A percentile compares a stretch with the other conserved stretches of the same genome.
Evolutionary conservation across 2,797 vertebrate genomes (phyloP).

Genomic region (Furcifer pardalis): DNA sequence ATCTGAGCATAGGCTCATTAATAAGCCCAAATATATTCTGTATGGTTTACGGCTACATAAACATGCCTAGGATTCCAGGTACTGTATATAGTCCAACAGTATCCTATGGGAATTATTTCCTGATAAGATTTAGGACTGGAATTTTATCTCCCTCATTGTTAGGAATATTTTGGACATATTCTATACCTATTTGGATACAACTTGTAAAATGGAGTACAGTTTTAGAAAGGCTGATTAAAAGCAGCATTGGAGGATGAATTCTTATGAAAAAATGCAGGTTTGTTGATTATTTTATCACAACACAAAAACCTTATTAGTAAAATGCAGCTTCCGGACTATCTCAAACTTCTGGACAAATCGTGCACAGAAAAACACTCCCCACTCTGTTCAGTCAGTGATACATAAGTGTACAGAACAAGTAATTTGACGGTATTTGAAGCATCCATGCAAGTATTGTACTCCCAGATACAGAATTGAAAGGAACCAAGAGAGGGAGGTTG

Average conservation of each 20-base stretch:
- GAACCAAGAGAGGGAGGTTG: not conserved
- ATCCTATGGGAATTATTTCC: not conserved
- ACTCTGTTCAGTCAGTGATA: not conserved
- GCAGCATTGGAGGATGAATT: not conserved
- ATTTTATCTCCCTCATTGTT: not conserved
- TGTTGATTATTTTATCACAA: not conserved
- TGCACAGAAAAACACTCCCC: not conserved
- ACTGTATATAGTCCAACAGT: too few relatives aligned
- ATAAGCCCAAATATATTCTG: not conserved
- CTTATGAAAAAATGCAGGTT: not conserved
- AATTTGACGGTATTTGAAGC: not conserved
- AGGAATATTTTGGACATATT: not conserved
- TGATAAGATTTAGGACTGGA: not conserved
- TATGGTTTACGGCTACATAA: not conserved
- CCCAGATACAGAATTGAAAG: not conserved
- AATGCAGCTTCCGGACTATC: not conserved
- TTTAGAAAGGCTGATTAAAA: not conserved
- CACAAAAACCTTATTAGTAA: not conserved
- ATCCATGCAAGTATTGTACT: not conserved
- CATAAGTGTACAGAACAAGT: not conserved
- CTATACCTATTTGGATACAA: not conserved
- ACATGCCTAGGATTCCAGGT: not conserved
- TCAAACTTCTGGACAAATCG: not conserved
- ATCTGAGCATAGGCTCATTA: slow-evolving; percentile 20
- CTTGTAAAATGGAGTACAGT: not conserved